Base-by-base conservation (phyloP, 2,113 vertebrate genomes). In the Corythornis madagascariensis region DNA sequence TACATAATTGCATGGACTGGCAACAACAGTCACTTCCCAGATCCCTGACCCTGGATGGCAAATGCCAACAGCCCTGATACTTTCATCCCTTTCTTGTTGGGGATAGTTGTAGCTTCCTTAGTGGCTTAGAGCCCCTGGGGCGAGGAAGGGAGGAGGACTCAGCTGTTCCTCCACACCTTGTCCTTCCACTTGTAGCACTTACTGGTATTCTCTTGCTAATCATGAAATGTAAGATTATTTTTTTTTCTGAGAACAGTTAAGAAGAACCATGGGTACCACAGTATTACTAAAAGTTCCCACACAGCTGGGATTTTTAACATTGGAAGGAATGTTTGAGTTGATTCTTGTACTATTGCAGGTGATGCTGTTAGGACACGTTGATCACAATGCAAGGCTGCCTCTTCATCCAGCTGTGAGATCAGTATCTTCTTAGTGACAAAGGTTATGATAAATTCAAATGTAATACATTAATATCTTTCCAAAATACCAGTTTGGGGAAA, bases 21-120 rank as follows among this genome's bases (percentile, higher is more conserved):
- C 60, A 89, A 63, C 60, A 91, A 24, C 65, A 89, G 59, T 47
- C 19, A 63, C 77, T 96, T 92, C 94, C 73, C 94, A 91, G n/a
- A 24, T 92, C 93, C 80, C 77, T 80, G 77, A 4, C 2, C 3
- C 59, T 83, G 40, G 29, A 88, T 43, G 7, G 20, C 38, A 72
- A 66, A 89, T 10, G 13, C 72, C 4, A 7, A 42, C 28, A 50
- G 42, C 47, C 45, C 26, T 11, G 16, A 10, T 75, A 78, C 72
- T 93, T 91, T 52, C 64, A 5, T 20, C 40, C 24, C 17, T 90
- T 61, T 71, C 28, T 64, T 82, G 24, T 48, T 75, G 63, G 77
- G 45, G 50, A 55, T 48, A 75, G 66, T 8, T 69, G 12, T 18
- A 70, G 42, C 12, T 55, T 82, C 53, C 19, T 35, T 16, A 21